Conservation (phyloP, 1,140 invertebrate species). For the Lasioglossum albipes region DNA sequence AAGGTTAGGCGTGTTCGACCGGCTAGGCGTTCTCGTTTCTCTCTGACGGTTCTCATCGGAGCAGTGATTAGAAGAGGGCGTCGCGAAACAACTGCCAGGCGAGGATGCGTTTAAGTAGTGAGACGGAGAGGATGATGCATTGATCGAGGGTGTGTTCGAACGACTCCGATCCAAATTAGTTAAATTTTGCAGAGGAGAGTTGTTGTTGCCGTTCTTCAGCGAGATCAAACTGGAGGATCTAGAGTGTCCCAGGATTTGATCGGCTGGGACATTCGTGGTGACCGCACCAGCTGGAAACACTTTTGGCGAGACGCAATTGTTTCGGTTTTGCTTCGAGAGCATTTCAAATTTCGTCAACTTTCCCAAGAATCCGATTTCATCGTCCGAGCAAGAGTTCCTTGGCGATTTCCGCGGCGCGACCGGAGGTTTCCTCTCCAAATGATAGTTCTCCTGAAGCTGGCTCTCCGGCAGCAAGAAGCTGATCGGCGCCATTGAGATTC, state of each 20-base stretch:
- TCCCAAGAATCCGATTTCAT: slow-evolving; percentile 78
- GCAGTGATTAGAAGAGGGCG: slow-evolving; percentile 27
- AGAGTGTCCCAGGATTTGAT: slow-evolving; percentile 84
- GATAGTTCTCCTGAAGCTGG: slow-evolving; percentile 65
- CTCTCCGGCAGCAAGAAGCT: slow-evolving; percentile 76
- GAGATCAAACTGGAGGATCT: slow-evolving; percentile 75
- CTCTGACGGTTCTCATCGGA: slow-evolving; percentile 56
- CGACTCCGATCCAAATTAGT: slow-evolving; percentile 72
- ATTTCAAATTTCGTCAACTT: slow-evolving; percentile 78
- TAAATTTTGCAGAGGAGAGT: slow-evolving; percentile 70
- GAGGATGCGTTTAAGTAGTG: slow-evolving; percentile 57
- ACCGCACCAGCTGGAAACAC: slow-evolving; percentile 88
- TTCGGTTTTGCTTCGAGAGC: slow-evolving; percentile 72
- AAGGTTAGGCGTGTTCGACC: slow-evolving; percentile 62
- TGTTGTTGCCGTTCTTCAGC: slow-evolving; percentile 48
- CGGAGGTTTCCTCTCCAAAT: slow-evolving; percentile 79
- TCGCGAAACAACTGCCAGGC: slow-evolving; percentile 20
- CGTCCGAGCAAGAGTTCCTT: slow-evolving; percentile 78
- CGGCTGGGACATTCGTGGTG: slow-evolving; percentile 89
- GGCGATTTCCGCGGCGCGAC: slow-evolving; percentile 79
- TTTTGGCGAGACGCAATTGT: slow-evolving; percentile 85
- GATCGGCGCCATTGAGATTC: slow-evolving; percentile 89
- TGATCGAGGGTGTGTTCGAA: slow-evolving; percentile 64
- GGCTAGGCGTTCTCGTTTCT: slow-evolving; percentile 43
- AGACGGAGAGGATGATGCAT: slow-evolving; percentile 1